Percentiles rank a stretch among this genome's conserved stretches.
Evolutionary conservation across 2,888 invertebrate genomes (phyloP).

Genomic region (Eumacrocentrus americanus): DNA sequence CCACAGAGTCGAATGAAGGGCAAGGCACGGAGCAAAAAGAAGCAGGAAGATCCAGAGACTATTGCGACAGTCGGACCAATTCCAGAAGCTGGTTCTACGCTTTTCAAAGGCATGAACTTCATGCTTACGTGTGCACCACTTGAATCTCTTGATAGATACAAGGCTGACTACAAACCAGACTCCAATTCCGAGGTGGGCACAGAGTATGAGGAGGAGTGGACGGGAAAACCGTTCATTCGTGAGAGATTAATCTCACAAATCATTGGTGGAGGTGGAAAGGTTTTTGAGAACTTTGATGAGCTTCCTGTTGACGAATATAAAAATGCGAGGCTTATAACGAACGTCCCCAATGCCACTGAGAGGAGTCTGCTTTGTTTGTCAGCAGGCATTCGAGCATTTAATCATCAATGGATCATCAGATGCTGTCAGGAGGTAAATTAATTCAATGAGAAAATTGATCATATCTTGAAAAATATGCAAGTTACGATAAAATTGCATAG

Average conservation of each 20-base stretch:
- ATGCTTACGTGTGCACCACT: constrained; percentile 67
- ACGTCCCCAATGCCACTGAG: constrained; percentile 74
- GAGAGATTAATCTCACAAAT: constrained; percentile 69
- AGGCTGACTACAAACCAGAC: constrained; percentile 47
- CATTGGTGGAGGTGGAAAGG: constrained; percentile 68
- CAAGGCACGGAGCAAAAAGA: constrained; percentile 64
- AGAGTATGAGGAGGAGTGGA: constrained; percentile 67
- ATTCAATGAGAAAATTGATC: no score
- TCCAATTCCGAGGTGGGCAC: constrained; percentile 63
- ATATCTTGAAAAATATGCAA: neutral
- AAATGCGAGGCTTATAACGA: constrained; percentile 69
- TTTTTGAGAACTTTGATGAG: constrained; percentile 66
- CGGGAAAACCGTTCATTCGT: constrained; percentile 62
- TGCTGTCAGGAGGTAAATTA: constrained; percentile 63
- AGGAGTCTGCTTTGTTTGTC: constrained; percentile 78
- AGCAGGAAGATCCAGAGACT: constrained; percentile 64
- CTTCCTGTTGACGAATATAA: constrained; percentile 66
- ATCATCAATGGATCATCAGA: constrained; percentile 75
- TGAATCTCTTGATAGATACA: constrained; percentile 45
- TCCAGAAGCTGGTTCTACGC: constrained; percentile 59
- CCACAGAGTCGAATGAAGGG: constrained; percentile 61
- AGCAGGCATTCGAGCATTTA: constrained; percentile 67
- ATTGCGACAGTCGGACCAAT: constrained; percentile 66
- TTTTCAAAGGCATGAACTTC: constrained; percentile 67
- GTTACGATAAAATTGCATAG: neutral